Conservation (phyloP, 2,113 vertebrate genomes). For the Etia nguti region DNA sequence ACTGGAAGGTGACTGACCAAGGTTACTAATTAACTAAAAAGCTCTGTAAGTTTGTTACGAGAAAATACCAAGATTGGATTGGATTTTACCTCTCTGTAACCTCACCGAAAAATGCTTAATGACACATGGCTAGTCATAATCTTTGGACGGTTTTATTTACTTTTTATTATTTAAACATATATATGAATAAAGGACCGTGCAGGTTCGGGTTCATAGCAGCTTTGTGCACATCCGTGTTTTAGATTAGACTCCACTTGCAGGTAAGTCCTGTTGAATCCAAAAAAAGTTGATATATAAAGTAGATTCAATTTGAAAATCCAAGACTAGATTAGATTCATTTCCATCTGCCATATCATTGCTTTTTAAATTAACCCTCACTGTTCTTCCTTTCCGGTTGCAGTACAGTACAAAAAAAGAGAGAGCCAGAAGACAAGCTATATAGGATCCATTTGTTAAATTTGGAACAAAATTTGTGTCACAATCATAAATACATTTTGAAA, state of each 20-base stretch:
- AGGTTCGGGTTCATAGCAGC: not conserved
- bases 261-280: not conserved
- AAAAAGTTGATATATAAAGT: not conserved
- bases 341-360: not conserved
- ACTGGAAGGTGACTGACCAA: not conserved
- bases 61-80: not conserved
- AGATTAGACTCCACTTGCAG: not conserved
- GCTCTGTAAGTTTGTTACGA: conserved; percentile 1
- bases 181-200: not conserved
- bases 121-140: not conserved
- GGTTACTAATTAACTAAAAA: conserved; percentile 19
- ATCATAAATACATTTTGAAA: not conserved
- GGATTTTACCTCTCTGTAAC: not conserved
- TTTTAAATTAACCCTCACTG: not conserved
- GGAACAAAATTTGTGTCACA: not conserved
- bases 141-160: not conserved
- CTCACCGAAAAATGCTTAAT: not conserved
- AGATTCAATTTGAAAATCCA: not conserved
- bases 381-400: not conserved
- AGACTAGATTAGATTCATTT: not conserved
- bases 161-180: not conserved
- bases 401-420: not conserved
- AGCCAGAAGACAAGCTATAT: not conserved
- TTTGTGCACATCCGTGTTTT: not conserved
- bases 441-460: not conserved